Evolutionary conservation across 2,797 vertebrate species (phyloP).

Genomic region (Phrynocephalus vlangalii): DNA sequence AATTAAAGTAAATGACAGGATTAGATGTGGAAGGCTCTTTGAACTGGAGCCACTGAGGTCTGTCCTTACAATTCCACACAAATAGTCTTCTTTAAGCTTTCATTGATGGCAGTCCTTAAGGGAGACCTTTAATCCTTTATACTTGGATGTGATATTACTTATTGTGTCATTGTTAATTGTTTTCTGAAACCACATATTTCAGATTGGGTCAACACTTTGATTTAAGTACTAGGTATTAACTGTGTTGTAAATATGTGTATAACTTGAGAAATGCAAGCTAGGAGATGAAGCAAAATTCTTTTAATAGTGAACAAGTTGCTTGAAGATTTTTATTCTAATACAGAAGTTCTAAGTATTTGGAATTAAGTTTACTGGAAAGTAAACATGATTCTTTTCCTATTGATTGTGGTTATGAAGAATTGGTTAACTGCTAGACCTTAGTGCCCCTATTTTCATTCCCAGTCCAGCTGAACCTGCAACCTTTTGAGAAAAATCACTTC

Average conservation of each 20-base stretch:
- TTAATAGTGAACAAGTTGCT: conserved; percentile 55
- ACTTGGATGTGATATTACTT: too few species aligned
- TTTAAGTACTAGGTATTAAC: background rate
- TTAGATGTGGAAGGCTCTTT: background rate
- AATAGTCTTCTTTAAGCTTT: background rate
- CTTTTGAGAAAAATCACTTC: conserved; percentile 70
- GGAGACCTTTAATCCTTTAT: too few species aligned
- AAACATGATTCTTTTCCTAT: background rate
- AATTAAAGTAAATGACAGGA: background rate
- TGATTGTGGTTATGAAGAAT: background rate
- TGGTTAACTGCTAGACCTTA: conserved; percentile 29
- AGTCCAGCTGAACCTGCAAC: conserved; percentile 22
- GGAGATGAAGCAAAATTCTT: background rate
- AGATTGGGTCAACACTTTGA: background rate
- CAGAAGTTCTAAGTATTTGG: background rate
- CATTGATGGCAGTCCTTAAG: background rate
- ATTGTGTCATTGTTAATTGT: too few species aligned
- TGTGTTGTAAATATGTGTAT: background rate
- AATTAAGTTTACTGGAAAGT: background rate
- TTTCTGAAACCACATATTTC: background rate
- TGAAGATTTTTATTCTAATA: conserved; percentile 42
- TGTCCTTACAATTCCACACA: background rate
- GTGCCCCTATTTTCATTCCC: background rate
- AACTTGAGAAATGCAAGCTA: conserved; percentile 18
- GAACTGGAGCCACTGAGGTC: background rate